These are phyloP conservation scores for Zosterops lateralis DNA, from an alignment of 2,113 vertebrate species.

Conservation along the genomic window DNA sequence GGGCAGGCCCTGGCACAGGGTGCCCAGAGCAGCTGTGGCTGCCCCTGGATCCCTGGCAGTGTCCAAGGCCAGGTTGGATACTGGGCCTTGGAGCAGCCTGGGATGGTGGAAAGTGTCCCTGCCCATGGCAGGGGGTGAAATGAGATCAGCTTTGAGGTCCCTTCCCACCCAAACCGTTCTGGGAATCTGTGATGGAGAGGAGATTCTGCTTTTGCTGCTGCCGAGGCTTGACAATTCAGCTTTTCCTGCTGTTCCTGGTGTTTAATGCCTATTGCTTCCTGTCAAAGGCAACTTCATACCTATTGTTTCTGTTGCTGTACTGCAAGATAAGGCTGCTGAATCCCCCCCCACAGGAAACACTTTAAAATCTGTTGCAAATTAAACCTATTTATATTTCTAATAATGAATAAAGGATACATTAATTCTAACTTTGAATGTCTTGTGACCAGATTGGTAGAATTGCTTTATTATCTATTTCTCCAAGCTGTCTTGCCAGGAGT, in stretches of 20 bases:
- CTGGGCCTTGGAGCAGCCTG: neutral
- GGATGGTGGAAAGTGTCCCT: neutral
- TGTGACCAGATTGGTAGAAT: conserved; percentile 43
- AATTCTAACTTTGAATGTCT: conserved; percentile 45
- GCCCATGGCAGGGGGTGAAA: neutral
- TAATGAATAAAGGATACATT: conserved; percentile 48
- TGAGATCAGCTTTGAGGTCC: accelerated
- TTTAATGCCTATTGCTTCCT: neutral
- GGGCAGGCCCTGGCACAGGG: neutral
- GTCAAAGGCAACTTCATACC: neutral
- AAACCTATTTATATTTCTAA: conserved; percentile 42
- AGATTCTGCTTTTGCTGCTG: neutral
- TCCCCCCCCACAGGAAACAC: neutral
- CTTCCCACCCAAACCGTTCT: neutral
- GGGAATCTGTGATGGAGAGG: neutral
- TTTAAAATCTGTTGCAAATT: neutral
- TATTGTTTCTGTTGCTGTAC: neutral
- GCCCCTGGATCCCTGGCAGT: neutral
- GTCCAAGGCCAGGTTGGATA: neutral
- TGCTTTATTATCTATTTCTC: conserved; percentile 67
- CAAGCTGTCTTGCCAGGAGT: conserved; percentile 64
- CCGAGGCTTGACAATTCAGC: neutral
- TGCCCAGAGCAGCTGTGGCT: neutral
- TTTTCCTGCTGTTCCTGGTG: neutral
- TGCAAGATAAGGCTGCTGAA: neutral